Conservation (phyloP, 2,888 invertebrate genomes). For the Listrodromus nycthemerus region DNA sequence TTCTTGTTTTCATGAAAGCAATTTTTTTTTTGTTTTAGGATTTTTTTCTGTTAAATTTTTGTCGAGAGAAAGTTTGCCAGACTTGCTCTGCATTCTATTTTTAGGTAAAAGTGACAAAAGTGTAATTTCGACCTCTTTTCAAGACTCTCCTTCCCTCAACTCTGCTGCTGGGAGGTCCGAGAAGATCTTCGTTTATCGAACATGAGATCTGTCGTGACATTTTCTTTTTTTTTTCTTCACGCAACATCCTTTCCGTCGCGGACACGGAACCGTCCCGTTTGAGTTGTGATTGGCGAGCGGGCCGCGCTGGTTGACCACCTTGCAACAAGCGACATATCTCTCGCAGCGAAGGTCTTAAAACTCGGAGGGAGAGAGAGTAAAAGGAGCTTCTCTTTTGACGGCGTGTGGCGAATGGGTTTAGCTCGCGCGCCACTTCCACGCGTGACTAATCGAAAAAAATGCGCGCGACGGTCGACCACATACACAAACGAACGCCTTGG, state of each 20-base stretch:
- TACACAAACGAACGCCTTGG: conserved; percentile 69
- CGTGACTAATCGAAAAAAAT: conserved; percentile 74
- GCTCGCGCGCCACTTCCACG: conserved; percentile 63
- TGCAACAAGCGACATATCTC: conserved; percentile 39
- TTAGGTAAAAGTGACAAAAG: conserved; percentile 32
- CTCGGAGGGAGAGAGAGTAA: conserved; percentile 26
- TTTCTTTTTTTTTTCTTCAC: conserved; percentile 37
- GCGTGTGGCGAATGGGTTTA: conserved; percentile 76
- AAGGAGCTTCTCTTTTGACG: conserved; percentile 71
- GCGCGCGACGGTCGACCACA: conserved; percentile 51
- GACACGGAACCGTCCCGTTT: conserved; percentile 45
- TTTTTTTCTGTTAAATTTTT: background rate
- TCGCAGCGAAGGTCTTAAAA: conserved; percentile 41
- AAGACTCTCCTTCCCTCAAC: conserved; percentile 13
- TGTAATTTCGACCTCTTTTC: conserved; percentile 33
- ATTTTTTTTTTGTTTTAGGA: background rate
- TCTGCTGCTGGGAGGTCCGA: conserved; percentile 51
- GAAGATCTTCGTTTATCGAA: conserved; percentile 53
- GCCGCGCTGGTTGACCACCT: conserved; percentile 18
- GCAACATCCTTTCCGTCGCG: conserved; percentile 18
- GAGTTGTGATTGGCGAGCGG: conserved; percentile 38
- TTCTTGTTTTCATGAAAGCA: background rate
- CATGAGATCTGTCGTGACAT: conserved; percentile 55
- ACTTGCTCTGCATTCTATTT: conserved; percentile 24
- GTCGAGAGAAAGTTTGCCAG: background rate